Evolutionary conservation across 2,888 invertebrate genomes (phyloP).

Genomic region (Calameuta filiformis): DNA sequence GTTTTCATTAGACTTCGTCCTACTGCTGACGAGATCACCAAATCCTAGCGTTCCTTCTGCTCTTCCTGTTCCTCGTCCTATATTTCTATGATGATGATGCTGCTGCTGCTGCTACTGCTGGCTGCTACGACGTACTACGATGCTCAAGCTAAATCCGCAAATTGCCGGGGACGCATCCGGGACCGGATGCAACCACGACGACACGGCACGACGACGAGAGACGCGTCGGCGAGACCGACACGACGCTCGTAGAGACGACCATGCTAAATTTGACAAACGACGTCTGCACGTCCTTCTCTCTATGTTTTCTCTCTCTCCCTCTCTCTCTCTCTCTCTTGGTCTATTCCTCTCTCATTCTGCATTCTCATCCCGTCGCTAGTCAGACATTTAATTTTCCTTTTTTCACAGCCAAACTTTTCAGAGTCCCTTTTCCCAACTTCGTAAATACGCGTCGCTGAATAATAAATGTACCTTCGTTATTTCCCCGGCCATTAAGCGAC

Average conservation of each 20-base stretch:
- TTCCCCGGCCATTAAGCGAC: conserved; percentile 1
- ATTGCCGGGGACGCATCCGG: background rate
- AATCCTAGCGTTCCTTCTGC: background rate
- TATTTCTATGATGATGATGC: background rate
- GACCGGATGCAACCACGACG: background rate
- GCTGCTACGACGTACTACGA: background rate
- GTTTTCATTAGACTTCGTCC: background rate
- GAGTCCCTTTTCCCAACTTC: background rate
- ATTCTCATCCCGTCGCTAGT: background rate
- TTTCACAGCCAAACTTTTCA: conserved; percentile 1
- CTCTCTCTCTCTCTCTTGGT: conserved; percentile 8
- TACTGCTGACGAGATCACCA: background rate
- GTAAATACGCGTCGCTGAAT: background rate
- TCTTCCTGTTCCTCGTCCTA: background rate
- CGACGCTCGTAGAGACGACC: background rate
- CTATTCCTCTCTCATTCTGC: background rate
- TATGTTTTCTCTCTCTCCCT: conserved; percentile 14
- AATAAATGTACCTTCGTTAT: conserved; percentile 4
- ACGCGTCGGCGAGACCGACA: background rate
- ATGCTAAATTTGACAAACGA: background rate
- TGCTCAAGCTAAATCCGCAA: background rate
- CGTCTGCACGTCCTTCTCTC: conserved; percentile 21
- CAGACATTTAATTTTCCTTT: background rate
- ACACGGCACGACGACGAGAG: background rate
- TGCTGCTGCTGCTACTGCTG: background rate